phyloP scores from a whole-genome alignment of 2,113 vertebrate genomes.

The Cavia porcellus region DNA sequence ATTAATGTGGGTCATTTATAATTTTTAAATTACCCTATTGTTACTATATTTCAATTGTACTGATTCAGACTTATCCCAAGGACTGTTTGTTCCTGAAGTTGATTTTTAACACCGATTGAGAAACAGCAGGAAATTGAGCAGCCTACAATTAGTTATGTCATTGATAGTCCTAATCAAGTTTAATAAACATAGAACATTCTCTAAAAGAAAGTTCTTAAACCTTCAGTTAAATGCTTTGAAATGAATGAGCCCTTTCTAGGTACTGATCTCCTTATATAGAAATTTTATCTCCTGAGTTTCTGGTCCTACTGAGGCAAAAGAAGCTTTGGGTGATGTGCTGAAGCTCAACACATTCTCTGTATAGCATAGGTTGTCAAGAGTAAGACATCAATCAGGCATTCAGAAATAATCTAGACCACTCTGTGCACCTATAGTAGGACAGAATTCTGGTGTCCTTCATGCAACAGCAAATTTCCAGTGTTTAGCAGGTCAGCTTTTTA shows the following conservation, averaged over 20 bases:
- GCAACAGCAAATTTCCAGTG: background rate
- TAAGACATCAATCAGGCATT: background rate
- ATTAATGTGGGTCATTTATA: constrained; percentile 21
- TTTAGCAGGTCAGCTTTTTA: background rate
- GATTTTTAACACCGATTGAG: constrained; percentile 42
- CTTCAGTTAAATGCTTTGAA: background rate
- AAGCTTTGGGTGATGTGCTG: background rate
- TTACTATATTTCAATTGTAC: constrained; percentile 51
- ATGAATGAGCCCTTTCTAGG: constrained; percentile 25
- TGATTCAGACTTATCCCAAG: constrained; percentile 65
- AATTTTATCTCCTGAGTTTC: background rate
- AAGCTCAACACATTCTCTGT: background rate
- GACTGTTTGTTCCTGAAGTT: constrained; percentile 30
- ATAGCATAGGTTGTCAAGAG: background rate
- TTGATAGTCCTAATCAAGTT: background rate
- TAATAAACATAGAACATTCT: constrained; percentile 30
- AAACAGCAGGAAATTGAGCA: constrained; percentile 59
- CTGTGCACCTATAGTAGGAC: background rate
- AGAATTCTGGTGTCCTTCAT: background rate
- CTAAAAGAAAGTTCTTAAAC: constrained; percentile 44
- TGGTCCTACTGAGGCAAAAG: background rate
- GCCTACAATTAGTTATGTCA: background rate
- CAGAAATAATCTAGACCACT: background rate
- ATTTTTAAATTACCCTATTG: constrained; percentile 46
- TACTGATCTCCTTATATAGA: background rate